These are phyloP conservation scores for Gallinago media DNA, from an alignment of 2,113 vertebrate genomes.

Conservation along the genomic window DNA sequence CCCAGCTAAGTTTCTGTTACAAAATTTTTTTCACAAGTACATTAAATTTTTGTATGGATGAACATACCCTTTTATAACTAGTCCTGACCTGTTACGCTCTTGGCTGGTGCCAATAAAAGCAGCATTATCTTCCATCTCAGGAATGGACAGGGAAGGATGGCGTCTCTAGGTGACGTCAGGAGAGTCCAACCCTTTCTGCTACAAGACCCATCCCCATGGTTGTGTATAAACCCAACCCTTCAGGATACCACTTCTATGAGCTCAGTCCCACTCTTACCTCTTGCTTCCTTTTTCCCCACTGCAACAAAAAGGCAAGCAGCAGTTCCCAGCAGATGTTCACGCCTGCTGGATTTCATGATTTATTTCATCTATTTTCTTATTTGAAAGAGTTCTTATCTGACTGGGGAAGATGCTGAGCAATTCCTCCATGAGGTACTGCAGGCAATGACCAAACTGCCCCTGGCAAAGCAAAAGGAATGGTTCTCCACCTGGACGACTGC, in stretches of 20 bases:
- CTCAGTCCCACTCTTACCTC: rapidly evolving
- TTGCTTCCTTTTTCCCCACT: background rate
- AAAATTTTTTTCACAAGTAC: background rate
- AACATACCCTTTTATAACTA: background rate
- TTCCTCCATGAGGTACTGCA: background rate
- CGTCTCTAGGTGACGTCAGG: background rate
- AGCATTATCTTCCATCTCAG: background rate
- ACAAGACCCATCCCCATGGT: rapidly evolving
- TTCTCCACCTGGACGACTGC: background rate
- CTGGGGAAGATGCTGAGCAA: background rate
- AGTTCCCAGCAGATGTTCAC: background rate
- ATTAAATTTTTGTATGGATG: background rate
- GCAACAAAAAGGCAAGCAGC: background rate
- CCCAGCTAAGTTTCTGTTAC: background rate
- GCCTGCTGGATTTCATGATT: background rate
- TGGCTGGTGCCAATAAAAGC: background rate
- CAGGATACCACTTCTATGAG: rapidly evolving
- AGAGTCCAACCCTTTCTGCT: background rate
- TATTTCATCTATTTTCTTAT: background rate
- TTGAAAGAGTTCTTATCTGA: background rate
- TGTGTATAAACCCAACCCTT: background rate
- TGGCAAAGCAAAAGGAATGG: background rate
- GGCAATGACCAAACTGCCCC: background rate
- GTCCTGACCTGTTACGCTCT: background rate
- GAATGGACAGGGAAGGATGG: background rate